phyloP scores from a whole-genome alignment of 2,888 invertebrate genomes.

The Trichogramma evanescens region DNA sequence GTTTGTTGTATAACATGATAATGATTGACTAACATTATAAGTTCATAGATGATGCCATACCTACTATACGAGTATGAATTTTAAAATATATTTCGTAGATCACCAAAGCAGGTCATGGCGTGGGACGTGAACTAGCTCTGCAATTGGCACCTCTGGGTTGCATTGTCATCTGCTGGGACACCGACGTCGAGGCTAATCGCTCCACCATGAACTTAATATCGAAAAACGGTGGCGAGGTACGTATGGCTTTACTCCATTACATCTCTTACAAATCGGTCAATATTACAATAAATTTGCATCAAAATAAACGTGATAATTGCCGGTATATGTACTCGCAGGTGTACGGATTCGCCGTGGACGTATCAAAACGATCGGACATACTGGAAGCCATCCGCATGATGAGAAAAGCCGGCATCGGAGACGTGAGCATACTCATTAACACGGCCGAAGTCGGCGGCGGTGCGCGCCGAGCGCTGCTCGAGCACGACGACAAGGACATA shows the following conservation, averaged over 20 bases:
- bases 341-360: slow-evolving; percentile 37
- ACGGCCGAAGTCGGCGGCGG: slow-evolving; percentile 47
- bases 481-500: slow-evolving; percentile 41
- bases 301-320: background rate
- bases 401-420: slow-evolving; percentile 38
- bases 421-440: slow-evolving; percentile 48
- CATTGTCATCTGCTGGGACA: slow-evolving; percentile 38
- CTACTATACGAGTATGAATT: too few relatives aligned
- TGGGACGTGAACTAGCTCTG: slow-evolving; percentile 37
- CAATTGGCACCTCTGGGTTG: slow-evolving; percentile 35
- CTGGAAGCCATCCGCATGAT: slow-evolving; percentile 31
- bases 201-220: slow-evolving; percentile 31
- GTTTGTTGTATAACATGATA: too few relatives aligned
- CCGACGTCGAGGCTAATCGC: slow-evolving; percentile 30
- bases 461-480: slow-evolving; percentile 39
- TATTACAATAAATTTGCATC: too few relatives aligned
- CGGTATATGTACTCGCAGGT: slow-evolving; percentile 25
- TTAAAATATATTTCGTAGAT: slow-evolving; percentile 24
- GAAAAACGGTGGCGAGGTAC: slow-evolving; percentile 36
- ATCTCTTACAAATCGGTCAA: background rate
- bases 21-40: too few relatives aligned
- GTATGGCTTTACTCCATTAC: background rate
- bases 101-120: slow-evolving; percentile 39
- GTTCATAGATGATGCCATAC: too few relatives aligned
- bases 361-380: slow-evolving; percentile 34